Evolutionary conservation across 2,113 vertebrate genomes (phyloP), one percentile per base, ranked within the genome.

Genomic region (Oryctolagus cuniculus): DNA sequence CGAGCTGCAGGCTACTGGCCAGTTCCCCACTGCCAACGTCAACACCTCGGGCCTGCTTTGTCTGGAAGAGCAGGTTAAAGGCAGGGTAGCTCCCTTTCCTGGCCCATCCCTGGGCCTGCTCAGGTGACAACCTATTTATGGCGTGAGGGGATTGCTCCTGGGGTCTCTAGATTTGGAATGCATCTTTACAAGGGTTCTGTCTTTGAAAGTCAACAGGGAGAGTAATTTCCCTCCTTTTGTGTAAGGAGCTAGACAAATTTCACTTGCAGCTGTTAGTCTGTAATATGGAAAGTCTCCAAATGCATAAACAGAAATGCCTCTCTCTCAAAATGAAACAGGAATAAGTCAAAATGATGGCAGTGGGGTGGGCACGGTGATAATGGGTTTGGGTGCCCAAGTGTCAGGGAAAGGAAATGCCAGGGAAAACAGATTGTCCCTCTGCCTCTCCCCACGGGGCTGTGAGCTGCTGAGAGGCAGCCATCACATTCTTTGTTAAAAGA

Each of bases 11-110:
- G 91, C 69, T 51, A 31, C 75, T 29, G 77, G 91, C 90, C 92
- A 95, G 73, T 34, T 5, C 5, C 69, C 9, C 17, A 38, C 61
- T 84, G 95, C 90, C 95, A 96, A 95, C 92, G 75, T 94, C 95
- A 96, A 92, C 74, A 80, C 74, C 72, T 93, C 82, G 31, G 70
- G 82, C 93, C 70, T 95, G 86, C 70, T 94, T 74, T 90, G 96
- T 92, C 93, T 92, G 85, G 85, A 64, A 96, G 61, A 92, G 89
- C 34, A 96, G 66, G 85, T 88, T 84, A 93, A 87, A 34, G 58
- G 74, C 74, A 80, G 77, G 15, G 55, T 58, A 67, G 61, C 53
- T 86, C 91, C 77, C 61, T 79, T 67, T 80, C 36, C 29, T 61
- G 81, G 81, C 15, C 66, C 31, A 31, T 77, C 77, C 85, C 67